Base-by-base conservation (phyloP, 2,113 vertebrate species). In the Emydura subglobosa region DNA sequence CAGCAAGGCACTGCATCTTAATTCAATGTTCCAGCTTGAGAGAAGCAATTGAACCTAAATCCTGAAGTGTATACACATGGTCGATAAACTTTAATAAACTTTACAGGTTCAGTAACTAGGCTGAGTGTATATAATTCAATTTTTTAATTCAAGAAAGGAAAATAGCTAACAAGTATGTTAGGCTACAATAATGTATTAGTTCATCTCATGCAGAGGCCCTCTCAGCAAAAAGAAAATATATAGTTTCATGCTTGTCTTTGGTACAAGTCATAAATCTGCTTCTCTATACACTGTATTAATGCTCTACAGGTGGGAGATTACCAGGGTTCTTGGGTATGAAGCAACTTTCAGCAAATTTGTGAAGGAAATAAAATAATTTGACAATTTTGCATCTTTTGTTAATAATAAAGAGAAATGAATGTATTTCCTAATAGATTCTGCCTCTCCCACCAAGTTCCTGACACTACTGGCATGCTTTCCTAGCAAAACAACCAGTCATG, bases 41-140 rank as follows among this genome's bases (percentile, higher is more conserved):
- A 98, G 98, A 98, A 82, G 93, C 98, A 98, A 98, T 99, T 98
- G 98, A 98, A 96, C 97, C 95, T 95, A 96, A 96, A 97, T 95
- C 97, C 97, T 98, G 98, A 98, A 97, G 98, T 98, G 98, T 97
- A 97, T 98, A 98, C 98, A 98, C 98, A 98, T 91, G 98, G 98
- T 98, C 98, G 97, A 98, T 98, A 98, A 97, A 98, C 98, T 98
- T 98, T 98, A 99, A 99, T 99, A 98, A 98, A 99, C 98, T 98
- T 97, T 97, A 98, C 97, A 97, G 98, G 97, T 96, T 96, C 96
- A 65, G 96, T 98, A 97, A 98, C 97, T 94, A 98, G 98, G 92
- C 97, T 95, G 96, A 98, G 95, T 95, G 97, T 95, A 93, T 97
- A 98, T 98, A 98, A 98, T 98, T 98, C 98, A 97, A 98, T 98